Percentiles rank a stretch among this genome's conserved stretches.
Conservation (phyloP, 2,113 vertebrate species). For the Forbesichthys papilliferus region DNA sequence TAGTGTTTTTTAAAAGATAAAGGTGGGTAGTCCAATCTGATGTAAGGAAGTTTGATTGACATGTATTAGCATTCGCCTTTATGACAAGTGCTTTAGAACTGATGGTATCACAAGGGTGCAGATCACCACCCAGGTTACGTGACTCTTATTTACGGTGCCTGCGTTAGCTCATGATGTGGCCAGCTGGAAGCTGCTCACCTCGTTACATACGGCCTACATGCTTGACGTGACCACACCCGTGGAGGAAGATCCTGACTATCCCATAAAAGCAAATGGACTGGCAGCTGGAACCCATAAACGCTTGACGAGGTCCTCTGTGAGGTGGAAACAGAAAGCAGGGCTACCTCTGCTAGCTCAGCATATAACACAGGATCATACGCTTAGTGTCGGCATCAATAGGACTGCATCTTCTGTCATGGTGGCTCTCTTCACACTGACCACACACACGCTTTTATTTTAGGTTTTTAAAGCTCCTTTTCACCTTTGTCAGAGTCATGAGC, state of each 20-base stretch:
- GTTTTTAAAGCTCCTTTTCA: conserved; percentile 3
- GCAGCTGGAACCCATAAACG: conserved; percentile 72
- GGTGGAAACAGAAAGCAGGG: conserved; percentile 31
- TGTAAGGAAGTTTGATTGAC: too few species aligned
- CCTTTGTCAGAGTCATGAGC: conserved; percentile 36
- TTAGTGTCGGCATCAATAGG: conserved; percentile 55
- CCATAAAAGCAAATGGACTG: conserved; percentile 61
- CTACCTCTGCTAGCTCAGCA: conserved; percentile 57
- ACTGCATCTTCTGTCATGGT: conserved; percentile 44
- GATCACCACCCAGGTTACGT: too few species aligned
- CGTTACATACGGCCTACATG: conserved; percentile 26
- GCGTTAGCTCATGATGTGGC: too few species aligned
- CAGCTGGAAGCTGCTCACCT: background rate
- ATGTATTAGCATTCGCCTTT: too few species aligned
- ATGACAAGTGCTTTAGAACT: too few species aligned
- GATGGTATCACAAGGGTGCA: too few species aligned
- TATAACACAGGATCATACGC: conserved; percentile 61
- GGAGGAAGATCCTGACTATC: conserved; percentile 64
- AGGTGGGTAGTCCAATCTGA: too few species aligned
- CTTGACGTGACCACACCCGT: background rate
- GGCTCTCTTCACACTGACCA: conserved; percentile 1
- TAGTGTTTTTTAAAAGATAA: too few species aligned
- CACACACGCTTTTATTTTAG: conserved; percentile 7
- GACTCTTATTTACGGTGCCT: too few species aligned
- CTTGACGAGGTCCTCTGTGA: conserved; percentile 55